These are phyloP conservation scores for Tinea pellionella DNA, from an alignment of 2,888 invertebrate genomes.

Conservation along the genomic window DNA sequence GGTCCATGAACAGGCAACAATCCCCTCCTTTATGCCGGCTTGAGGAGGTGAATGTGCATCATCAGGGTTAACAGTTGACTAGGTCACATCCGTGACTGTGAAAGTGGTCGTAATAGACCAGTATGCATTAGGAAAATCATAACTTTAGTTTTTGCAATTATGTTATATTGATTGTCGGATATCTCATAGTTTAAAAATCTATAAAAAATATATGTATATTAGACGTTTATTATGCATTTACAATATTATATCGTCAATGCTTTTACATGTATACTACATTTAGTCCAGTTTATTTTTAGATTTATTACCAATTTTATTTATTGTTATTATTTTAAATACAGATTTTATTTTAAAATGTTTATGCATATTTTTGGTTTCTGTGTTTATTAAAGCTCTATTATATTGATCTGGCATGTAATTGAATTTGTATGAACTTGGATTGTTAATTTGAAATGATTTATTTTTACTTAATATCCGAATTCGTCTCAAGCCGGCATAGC, in stretches of 20 bases:
- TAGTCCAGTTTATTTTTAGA: not conserved
- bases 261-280: not conserved
- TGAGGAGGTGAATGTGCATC: too few species aligned
- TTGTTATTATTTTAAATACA: not conserved
- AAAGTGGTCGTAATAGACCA: too few species aligned
- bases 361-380: not conserved
- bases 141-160: too few species aligned
- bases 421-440: not conserved
- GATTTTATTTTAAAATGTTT: not conserved
- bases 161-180: too few species aligned
- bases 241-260: not conserved
- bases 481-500: too few species aligned
- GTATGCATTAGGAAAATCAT: too few species aligned
- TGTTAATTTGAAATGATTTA: not conserved
- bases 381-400: not conserved
- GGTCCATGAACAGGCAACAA: too few species aligned
- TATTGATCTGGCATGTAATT: not conserved
- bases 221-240: not conserved
- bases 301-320: not conserved
- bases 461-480: not conserved
- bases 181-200: too few species aligned
- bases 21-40: too few species aligned
- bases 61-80: too few species aligned
- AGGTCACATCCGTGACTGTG: too few species aligned
- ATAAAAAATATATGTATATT: not conserved